phyloP scores from a whole-genome alignment of 2,113 vertebrate species.

The Ceyx margarethae region DNA sequence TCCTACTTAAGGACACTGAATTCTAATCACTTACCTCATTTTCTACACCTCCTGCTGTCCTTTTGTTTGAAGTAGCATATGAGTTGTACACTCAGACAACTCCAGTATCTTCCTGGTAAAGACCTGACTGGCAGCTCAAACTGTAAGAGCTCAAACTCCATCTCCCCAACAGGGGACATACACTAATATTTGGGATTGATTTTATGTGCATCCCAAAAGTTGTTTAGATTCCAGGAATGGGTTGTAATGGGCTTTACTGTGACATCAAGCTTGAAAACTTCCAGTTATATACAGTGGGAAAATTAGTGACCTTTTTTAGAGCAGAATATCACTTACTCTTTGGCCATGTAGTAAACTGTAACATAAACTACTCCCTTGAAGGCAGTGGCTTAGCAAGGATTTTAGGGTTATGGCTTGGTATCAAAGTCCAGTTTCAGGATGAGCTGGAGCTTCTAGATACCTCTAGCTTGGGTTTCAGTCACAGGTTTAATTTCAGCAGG shows the following conservation, averaged over 20 bases:
- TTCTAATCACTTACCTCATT: neutral
- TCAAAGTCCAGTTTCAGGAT: neutral
- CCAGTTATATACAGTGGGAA: neutral
- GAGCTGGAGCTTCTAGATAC: neutral
- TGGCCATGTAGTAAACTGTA: neutral
- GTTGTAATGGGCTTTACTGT: neutral
- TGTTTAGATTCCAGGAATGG: neutral
- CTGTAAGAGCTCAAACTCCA: neutral
- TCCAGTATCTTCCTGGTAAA: neutral
- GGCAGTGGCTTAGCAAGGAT: conserved; percentile 14
- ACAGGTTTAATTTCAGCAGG: neutral
- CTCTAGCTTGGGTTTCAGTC: neutral
- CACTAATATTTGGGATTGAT: neutral
- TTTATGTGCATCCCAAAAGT: neutral
- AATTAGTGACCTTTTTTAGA: neutral
- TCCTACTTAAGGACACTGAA: neutral
- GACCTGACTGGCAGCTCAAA: neutral
- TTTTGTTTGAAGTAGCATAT: neutral
- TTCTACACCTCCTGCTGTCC: neutral
- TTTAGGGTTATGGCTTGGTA: neutral
- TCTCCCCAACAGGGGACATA: neutral
- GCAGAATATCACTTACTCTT: neutral
- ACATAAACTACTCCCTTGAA: conserved; percentile 6
- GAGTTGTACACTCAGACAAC: neutral
- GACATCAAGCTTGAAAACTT: neutral